Evolutionary conservation across 64 coral and sea anemone species (phyloP).

Genomic region (Actinia equina): DNA sequence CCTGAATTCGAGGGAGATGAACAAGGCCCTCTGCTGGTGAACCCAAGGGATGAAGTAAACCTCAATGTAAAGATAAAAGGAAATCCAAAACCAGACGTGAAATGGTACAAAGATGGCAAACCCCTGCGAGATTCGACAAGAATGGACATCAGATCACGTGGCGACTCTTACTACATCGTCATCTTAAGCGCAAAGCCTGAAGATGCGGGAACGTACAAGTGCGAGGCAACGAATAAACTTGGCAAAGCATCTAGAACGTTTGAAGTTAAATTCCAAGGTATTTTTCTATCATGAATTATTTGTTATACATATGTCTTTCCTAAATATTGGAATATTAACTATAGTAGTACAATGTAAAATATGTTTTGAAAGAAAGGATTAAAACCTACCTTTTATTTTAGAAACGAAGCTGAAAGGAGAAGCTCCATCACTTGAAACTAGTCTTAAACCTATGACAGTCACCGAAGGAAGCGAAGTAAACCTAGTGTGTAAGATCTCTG

Average conservation of each 20-base stretch:
- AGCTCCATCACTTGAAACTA: constrained; percentile 46
- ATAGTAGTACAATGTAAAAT: too few relatives aligned
- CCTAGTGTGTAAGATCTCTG: constrained; percentile 59
- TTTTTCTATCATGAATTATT: too few relatives aligned
- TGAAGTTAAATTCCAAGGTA: constrained; percentile 62
- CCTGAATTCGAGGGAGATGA: constrained; percentile 53
- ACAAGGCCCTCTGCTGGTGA: constrained; percentile 35
- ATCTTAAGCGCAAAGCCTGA: constrained; percentile 59
- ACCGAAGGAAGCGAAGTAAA: constrained; percentile 57
- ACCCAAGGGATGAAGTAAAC: constrained; percentile 63
- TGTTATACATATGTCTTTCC: too few relatives aligned
- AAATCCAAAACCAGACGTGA: constrained; percentile 72
- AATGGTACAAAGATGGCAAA: constrained; percentile 35
- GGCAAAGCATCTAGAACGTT: constrained; percentile 63
- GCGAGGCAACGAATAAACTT: constrained; percentile 72
- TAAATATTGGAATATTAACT: too few relatives aligned
- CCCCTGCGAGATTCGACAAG: constrained; percentile 53
- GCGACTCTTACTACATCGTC: constrained; percentile 47
- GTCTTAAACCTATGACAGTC: constrained; percentile 51
- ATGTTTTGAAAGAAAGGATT: neutral
- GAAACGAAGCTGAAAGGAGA: constrained; percentile 59
- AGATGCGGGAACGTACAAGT: constrained; percentile 80
- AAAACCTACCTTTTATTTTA: neutral
- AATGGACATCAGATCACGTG: constrained; percentile 53
- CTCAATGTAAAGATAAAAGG: constrained; percentile 58